phyloP scores from a whole-genome alignment of 1,140 invertebrate species.

The Calosoma granatense region DNA sequence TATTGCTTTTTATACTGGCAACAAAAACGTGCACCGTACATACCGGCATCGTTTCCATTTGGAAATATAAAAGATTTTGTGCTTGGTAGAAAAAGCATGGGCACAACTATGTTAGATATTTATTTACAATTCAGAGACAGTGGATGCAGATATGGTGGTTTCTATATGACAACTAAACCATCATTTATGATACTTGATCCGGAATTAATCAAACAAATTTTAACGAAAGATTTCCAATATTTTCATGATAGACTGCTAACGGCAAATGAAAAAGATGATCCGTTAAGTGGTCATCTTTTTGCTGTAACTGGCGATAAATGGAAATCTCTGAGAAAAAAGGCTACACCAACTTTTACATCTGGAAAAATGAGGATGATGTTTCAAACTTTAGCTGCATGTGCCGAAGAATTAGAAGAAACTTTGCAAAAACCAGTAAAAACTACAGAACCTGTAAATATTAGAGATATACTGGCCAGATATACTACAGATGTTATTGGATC shows the following conservation, averaged over 20 bases:
- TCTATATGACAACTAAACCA: conserved; percentile 25
- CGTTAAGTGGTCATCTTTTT: conserved; percentile 29
- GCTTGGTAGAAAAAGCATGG: conserved; percentile 12
- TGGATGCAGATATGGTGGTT: conserved; percentile 14
- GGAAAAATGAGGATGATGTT: conserved; percentile 46
- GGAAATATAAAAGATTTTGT: conserved; percentile 14
- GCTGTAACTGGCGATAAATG: conserved; percentile 33
- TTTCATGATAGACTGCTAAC: conserved; percentile 28
- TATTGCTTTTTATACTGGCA: neutral
- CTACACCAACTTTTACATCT: conserved; percentile 42
- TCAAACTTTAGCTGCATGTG: conserved; percentile 29
- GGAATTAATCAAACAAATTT: conserved; percentile 34
- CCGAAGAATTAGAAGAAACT: conserved; percentile 25
- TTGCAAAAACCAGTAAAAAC: conserved; percentile 24
- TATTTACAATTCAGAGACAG: conserved; percentile 16
- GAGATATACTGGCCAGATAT: conserved; percentile 32
- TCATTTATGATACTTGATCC: conserved; percentile 35
- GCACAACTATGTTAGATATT: conserved; percentile 11
- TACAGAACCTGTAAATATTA: conserved; percentile 32
- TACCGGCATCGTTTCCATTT: conserved; percentile 12
- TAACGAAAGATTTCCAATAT: conserved; percentile 38
- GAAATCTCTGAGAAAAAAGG: conserved; percentile 35
- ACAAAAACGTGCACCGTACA: neutral
- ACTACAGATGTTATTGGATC: conserved; percentile 36
- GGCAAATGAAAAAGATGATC: conserved; percentile 19